These are phyloP conservation scores for Pedicia rivosa DNA, from an alignment of 2,888 invertebrate species.

Conservation along the genomic window DNA sequence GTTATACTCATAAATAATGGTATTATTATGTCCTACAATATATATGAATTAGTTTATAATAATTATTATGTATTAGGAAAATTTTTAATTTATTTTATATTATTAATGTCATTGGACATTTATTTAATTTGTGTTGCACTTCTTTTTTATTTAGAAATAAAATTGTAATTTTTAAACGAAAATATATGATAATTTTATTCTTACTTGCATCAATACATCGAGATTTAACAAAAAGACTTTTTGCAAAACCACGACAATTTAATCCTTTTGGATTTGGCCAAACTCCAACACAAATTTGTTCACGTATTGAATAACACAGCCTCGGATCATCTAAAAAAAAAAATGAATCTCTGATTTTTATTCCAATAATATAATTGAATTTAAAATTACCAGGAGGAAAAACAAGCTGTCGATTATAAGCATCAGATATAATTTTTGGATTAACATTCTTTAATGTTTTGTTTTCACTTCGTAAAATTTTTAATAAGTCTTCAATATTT, in stretches of 20 bases:
- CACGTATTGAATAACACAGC: conserved; percentile 84
- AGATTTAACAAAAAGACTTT: conserved; percentile 62
- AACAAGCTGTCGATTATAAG: conserved; percentile 56
- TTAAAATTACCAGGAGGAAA: conserved; percentile 44
- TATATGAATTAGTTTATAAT: too few relatives aligned
- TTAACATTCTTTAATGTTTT: conserved; percentile 10
- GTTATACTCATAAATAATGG: too few relatives aligned
- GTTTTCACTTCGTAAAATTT: conserved; percentile 22
- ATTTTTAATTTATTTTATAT: too few relatives aligned
- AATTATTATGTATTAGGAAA: too few relatives aligned
- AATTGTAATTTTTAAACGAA: too few relatives aligned
- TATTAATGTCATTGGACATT: too few relatives aligned
- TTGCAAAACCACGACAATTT: conserved; percentile 59
- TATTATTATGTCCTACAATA: too few relatives aligned
- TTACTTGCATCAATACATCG: conserved; percentile 71
- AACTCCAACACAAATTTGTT: conserved; percentile 78
- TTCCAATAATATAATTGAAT: background rate
- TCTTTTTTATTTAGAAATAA: too few relatives aligned
- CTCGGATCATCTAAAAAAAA: conserved; percentile 44
- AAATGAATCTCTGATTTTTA: conserved; percentile 2
- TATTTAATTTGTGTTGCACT: too few relatives aligned
- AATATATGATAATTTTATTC: conserved; percentile 12
- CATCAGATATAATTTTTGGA: conserved; percentile 29
- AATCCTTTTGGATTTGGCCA: conserved; percentile 67
- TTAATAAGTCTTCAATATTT: conserved; percentile 47